Percentiles rank a stretch among this genome's conserved stretches.
These are phyloP conservation scores for Pelmatolapia mariae DNA, from an alignment of 2,113 vertebrate species.

Conservation along the genomic window DNA sequence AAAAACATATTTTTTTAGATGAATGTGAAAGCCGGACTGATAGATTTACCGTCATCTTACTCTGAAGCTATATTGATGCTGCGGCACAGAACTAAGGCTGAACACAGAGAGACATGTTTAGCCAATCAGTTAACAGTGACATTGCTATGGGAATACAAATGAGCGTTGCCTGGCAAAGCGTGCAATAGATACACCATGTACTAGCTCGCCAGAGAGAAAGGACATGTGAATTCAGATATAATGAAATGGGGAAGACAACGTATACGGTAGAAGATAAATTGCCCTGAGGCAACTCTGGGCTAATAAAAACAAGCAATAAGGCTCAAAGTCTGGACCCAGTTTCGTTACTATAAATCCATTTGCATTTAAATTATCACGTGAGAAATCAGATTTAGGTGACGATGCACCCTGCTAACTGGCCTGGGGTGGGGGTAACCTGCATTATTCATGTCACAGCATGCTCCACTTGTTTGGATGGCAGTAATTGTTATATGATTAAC, in stretches of 20 bases:
- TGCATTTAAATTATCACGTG: conserved; percentile 1
- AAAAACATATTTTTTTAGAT: not conserved
- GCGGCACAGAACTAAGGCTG: not conserved
- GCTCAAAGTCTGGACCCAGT: not conserved
- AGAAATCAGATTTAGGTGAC: conserved; percentile 7
- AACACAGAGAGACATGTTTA: not conserved
- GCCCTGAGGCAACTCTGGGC: not conserved
- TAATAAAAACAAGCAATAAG: not conserved
- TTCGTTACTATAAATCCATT: not conserved
- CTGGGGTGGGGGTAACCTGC: not conserved
- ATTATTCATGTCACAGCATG: conserved; percentile 45
- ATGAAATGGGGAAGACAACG: not conserved
- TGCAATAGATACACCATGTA: not conserved
- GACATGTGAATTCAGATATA: not conserved
- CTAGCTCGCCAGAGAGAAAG: not conserved
- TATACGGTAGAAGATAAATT: not conserved
- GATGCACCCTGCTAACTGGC: conserved; percentile 20
- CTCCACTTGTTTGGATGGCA: conserved; percentile 35
- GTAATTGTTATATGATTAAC: conserved; percentile 53
- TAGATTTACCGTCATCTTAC: not conserved
- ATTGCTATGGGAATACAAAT: conserved; percentile 43
- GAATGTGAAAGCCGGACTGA: not conserved
- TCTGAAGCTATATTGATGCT: not conserved
- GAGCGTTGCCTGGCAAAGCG: not conserved
- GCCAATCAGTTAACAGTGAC: conserved; percentile 7